phyloP scores from a whole-genome alignment of 2,113 vertebrate genomes.

The Struthio camelus region DNA sequence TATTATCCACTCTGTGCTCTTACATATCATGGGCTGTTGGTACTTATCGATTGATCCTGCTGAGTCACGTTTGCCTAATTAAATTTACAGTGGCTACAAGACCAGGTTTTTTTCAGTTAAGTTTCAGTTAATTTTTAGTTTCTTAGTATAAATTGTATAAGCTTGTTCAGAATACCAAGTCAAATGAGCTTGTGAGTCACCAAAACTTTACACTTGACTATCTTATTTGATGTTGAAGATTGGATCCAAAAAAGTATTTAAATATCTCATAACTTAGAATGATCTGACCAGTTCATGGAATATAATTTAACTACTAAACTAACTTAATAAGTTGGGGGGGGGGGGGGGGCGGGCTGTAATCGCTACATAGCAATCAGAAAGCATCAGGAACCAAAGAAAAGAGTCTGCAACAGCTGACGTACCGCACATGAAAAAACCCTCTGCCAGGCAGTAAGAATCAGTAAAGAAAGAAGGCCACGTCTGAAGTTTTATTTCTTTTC shows the following conservation, averaged over 20 bases:
- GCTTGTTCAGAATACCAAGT: neutral
- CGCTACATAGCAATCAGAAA: neutral
- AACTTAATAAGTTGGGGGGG: fast-evolving
- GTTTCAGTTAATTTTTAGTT: neutral
- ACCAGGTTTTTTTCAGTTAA: neutral
- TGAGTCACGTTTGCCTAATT: neutral
- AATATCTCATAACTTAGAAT: neutral
- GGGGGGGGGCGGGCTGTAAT: no score
- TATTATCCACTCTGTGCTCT: neutral
- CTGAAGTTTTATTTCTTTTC: neutral
- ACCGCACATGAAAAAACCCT: neutral
- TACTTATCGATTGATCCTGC: neutral
- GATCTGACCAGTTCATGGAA: neutral
- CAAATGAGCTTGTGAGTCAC: neutral
- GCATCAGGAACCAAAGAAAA: neutral
- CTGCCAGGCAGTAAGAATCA: neutral
- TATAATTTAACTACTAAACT: neutral
- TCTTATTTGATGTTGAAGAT: neutral
- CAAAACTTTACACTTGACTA: neutral
- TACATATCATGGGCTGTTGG: neutral
- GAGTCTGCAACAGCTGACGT: neutral
- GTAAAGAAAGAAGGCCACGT: fast-evolving
- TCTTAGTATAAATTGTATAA: neutral
- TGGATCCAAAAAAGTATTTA: neutral
- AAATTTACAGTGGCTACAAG: neutral